A percentile compares a stretch with the other conserved stretches of the same genome.
Conservation (phyloP, 2,888 invertebrate species). For the Allolobophora icterica region DNA sequence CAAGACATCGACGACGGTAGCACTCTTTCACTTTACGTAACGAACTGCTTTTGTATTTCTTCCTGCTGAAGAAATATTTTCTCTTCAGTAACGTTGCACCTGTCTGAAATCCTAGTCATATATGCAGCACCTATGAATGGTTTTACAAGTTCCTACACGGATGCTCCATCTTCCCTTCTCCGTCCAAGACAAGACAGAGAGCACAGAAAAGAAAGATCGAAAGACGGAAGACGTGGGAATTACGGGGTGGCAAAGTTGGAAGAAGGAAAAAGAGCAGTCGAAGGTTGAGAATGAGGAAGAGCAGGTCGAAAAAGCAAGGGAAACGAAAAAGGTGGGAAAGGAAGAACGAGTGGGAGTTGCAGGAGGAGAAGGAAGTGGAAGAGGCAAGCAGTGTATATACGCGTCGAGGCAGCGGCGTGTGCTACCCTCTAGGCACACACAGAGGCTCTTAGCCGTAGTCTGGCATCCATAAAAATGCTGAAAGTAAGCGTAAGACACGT, state of each 20-base stretch:
- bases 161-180: neutral
- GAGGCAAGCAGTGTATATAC: neutral
- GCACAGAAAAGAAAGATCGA: no score
- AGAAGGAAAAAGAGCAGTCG: neutral
- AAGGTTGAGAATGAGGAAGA: conserved; percentile 1
- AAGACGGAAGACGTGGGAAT: no score
- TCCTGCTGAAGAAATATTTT: no score
- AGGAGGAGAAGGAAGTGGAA: neutral
- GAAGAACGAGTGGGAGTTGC: neutral
- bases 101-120: no score
- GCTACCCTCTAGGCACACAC: conserved; percentile 12
- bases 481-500: neutral
- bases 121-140: neutral
- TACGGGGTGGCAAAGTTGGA: no score
- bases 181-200: neutral
- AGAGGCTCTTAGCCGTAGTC: neutral
- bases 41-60: no score
- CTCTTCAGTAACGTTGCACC: no score
- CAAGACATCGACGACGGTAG: no score
- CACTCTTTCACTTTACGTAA: no score
- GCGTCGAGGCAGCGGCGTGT: neutral
- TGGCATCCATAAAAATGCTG: conserved; percentile 12
- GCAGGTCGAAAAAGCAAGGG: neutral
- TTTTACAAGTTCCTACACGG: neutral
- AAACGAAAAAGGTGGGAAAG: neutral